Evolutionary conservation across 2,797 vertebrate genomes (phyloP), one percentile per base, ranked within the genome.

Genomic region (Myotis findleyi): DNA sequence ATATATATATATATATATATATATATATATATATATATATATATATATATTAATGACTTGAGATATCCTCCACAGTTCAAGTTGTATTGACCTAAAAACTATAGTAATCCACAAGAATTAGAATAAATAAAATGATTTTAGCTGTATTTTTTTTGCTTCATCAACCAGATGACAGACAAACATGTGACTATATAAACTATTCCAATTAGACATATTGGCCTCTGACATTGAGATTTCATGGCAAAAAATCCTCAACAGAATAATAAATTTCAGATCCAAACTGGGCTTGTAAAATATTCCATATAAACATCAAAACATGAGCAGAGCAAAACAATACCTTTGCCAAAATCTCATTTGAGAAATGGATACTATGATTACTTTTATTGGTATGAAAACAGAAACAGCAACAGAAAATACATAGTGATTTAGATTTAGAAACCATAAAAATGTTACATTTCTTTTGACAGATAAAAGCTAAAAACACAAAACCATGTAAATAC

Each of bases 61-160:
- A 72, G 9, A 38, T 38, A 44, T 44, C 13, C 83, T 93, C 14
- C 72, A 94, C n/a, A 57, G 92, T 95, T 36, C 5, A 92, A 96
- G 77, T 49, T 93, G 18, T 64, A 57, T 87, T 49, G 77, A 14
- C 3, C 23, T 0, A 68, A 96, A 87, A 87, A 76, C 38, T 36
- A 55, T 0, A 89, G 8, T 93, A 96, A 85, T 94, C 47, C 77
- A n/a, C 6, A 27, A 59, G 6, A 94, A 92, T 96, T 94, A 95
- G 59, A 93, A 68, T 64, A 89, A 96, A 97, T 84, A 86, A 93
- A 95, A 41, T 10, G 5, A 27, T 83, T 94, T 89, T 68, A 55
- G 80, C 44, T 87, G 20, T 77, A 94, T 38, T 93, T 96, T 92
- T 11, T 44, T 93, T 64, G 81, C 79, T 96, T 97, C 95, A 4